Evolutionary conservation across 2,797 vertebrate species (phyloP).

Genomic region (Hoplostethus mediterraneus): DNA sequence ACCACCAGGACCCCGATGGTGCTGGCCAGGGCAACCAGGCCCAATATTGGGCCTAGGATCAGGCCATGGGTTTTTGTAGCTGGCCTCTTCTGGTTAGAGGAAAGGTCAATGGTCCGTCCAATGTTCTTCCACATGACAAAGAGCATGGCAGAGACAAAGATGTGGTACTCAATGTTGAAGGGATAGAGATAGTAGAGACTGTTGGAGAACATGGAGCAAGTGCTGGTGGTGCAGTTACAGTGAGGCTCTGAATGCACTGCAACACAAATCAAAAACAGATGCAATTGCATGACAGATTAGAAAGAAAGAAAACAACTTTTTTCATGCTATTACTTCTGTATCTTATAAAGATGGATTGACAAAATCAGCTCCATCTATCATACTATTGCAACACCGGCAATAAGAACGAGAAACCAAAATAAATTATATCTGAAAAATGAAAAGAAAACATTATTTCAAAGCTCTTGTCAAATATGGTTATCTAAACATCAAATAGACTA

Average conservation of each 20-base stretch:
- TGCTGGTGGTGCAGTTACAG: slow-evolving; percentile 91
- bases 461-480: neutral
- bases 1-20: slow-evolving; percentile 92
- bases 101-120: slow-evolving; percentile 88
- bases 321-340: neutral
- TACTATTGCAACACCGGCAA: neutral
- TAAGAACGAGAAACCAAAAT: neutral
- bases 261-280: slow-evolving; percentile 60
- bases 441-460: neutral
- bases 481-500: neutral
- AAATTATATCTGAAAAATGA: neutral
- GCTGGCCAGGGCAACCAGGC: slow-evolving; percentile 88
- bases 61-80: slow-evolving; percentile 83
- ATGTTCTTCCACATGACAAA: slow-evolving; percentile 99
- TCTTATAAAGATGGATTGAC: neutral
- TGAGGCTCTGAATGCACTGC: slow-evolving; percentile 85
- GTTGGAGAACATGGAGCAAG: slow-evolving; percentile 90
- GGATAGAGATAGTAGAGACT: slow-evolving; percentile 95
- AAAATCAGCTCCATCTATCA: neutral
- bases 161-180: slow-evolving; percentile 98
- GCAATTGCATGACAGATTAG: slow-evolving; percentile 9
- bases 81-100: slow-evolving; percentile 80
- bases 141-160: slow-evolving; percentile 95
- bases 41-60: slow-evolving; percentile 86
- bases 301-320: neutral